phyloP scores from a whole-genome alignment of 2,888 invertebrate genomes.

The Coelopa pilipes region DNA sequence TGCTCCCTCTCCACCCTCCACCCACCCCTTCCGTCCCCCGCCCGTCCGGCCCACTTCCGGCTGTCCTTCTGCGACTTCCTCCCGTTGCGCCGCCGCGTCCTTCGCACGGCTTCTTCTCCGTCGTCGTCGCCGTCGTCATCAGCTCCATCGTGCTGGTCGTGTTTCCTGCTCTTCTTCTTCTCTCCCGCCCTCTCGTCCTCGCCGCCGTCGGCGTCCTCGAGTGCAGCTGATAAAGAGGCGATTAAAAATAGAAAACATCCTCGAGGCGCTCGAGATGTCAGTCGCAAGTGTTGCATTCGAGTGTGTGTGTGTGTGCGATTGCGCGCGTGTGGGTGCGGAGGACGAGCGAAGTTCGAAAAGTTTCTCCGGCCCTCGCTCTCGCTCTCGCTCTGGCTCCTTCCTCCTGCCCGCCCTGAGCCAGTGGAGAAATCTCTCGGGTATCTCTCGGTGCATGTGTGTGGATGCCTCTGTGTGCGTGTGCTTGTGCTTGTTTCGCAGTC shows the following conservation, averaged over 20 bases:
- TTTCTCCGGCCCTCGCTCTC: not conserved
- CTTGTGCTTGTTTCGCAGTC: not conserved
- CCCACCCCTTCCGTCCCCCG: too few species aligned
- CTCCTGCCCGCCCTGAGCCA: too few species aligned
- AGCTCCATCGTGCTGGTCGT: not conserved
- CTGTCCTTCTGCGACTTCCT: not conserved
- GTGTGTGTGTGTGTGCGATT: not conserved
- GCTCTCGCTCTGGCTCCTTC: too few species aligned
- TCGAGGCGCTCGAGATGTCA: constrained; percentile 19
- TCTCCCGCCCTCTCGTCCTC: not conserved
- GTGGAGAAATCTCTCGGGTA: not conserved
- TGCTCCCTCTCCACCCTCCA: too few species aligned
- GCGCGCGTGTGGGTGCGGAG: not conserved
- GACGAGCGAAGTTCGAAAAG: not conserved
- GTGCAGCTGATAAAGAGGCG: constrained; percentile 15
- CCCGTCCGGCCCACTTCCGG: too few species aligned
- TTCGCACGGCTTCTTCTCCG: not conserved
- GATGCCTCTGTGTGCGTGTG: too few species aligned
- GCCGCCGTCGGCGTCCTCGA: not conserved
- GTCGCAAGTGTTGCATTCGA: constrained; percentile 4
- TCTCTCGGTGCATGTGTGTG: too few species aligned
- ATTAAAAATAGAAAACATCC: constrained; percentile 21
- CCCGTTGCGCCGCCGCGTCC: not conserved
- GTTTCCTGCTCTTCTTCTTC: not conserved
- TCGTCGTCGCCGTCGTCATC: too few species aligned